A percentile compares a stretch with the other conserved stretches of the same genome.
These are phyloP conservation scores for Arge pagana DNA, from an alignment of 2,888 invertebrate species.

Conservation along the genomic window DNA sequence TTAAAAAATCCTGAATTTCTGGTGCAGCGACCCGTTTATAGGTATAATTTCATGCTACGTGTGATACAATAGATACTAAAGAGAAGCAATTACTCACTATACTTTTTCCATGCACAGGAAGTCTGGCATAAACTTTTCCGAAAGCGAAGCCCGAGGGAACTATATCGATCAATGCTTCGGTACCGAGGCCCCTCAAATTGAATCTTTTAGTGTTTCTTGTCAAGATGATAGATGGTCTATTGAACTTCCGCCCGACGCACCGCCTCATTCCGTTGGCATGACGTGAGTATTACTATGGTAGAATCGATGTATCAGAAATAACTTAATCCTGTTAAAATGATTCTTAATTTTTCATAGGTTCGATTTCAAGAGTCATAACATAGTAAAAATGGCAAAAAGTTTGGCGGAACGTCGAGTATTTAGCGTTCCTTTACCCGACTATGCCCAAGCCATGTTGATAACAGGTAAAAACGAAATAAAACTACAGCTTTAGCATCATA, in stretches of 20 bases:
- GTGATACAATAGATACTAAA: background rate
- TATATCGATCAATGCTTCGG: slow-evolving; percentile 43
- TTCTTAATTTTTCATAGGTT: slow-evolving; percentile 38
- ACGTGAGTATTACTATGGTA: slow-evolving; percentile 33
- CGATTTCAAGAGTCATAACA: slow-evolving; percentile 45
- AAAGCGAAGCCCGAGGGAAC: slow-evolving; percentile 39
- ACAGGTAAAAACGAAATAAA: slow-evolving; percentile 42
- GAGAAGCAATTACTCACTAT: slow-evolving; percentile 24
- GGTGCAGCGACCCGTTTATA: slow-evolving; percentile 30
- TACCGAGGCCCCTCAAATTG: slow-evolving; percentile 40
- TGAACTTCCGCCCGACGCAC: slow-evolving; percentile 29
- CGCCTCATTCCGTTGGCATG: slow-evolving; percentile 30
- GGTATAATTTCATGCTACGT: slow-evolving; percentile 26
- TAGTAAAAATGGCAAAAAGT: slow-evolving; percentile 37
- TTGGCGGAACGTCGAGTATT: slow-evolving; percentile 40
- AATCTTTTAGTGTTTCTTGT: slow-evolving; percentile 36
- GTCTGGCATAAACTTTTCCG: slow-evolving; percentile 47
- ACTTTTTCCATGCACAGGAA: slow-evolving; percentile 30
- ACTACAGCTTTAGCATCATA: slow-evolving; percentile 26
- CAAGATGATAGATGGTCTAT: slow-evolving; percentile 33
- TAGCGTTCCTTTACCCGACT: slow-evolving; percentile 43
- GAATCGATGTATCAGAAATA: background rate
- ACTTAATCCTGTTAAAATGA: slow-evolving; percentile 9
- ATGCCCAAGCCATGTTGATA: slow-evolving; percentile 42
- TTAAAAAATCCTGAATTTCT: slow-evolving; percentile 26